Evolutionary conservation across 2,113 vertebrate species (phyloP).

Genomic region (Nycticebus coucang): DNA sequence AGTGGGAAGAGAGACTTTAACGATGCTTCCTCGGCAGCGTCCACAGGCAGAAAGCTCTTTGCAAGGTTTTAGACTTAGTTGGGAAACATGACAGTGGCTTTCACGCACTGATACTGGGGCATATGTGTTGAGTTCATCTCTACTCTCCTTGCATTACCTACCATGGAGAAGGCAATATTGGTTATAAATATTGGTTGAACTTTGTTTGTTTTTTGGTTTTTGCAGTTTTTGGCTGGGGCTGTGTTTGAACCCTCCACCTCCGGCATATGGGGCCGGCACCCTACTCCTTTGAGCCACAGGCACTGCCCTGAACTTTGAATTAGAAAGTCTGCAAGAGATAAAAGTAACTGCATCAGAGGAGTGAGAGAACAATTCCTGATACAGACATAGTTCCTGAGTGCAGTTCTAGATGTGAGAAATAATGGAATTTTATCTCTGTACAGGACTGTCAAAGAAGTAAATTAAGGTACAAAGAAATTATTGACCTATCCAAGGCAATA

Average conservation of each 20-base stretch:
- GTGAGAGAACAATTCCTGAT: not conserved
- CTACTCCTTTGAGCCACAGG: no score
- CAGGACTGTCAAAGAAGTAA: constrained; percentile 2
- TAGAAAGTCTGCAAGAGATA: not conserved
- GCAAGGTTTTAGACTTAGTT: not conserved
- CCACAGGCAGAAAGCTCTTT: no score
- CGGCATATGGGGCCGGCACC: no score
- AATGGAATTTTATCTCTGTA: not conserved
- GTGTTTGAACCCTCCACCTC: no score
- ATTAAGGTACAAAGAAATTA: constrained; percentile 18
- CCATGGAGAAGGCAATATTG: not conserved
- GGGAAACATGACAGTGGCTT: not conserved
- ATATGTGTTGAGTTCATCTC: not conserved
- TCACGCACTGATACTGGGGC: not conserved
- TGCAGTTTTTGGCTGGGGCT: no score
- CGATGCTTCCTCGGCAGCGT: no score
- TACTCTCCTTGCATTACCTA: not conserved
- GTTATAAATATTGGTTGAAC: not conserved
- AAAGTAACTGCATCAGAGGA: not conserved
- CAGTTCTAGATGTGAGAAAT: constrained; percentile 13
- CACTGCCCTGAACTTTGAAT: not conserved
- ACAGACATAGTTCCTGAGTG: not conserved
- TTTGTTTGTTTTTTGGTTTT: not conserved
- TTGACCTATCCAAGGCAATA: not conserved
- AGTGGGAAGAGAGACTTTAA: no score